Evolutionary conservation across 2,113 vertebrate genomes (phyloP), one percentile per base, ranked within the genome.

Genomic region (Nycticebus coucang): DNA sequence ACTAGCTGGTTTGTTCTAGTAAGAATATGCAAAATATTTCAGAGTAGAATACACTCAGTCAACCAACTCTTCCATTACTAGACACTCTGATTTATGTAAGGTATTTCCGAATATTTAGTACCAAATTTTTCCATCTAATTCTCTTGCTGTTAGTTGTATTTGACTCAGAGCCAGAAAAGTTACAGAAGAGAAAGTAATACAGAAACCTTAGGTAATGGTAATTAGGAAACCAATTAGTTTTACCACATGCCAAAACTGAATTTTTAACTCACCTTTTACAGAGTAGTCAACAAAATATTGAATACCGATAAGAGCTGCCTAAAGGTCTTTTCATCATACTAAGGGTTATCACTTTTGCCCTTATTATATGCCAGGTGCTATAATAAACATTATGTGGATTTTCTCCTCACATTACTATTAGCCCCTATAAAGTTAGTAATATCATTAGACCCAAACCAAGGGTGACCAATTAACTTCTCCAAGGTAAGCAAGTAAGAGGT

Each of bases 211-310:
- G 26, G 4, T 55, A 81, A 83, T 18, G 30, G 26, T 77, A 82
- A 82, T 59, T 78, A 78, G 60, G 37, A 79, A 96, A 74, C 26
- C 30, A 87, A 71, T 55, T 89, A 59, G 2, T 89, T 91, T 96
- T 72, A 71, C 13, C 62, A 55, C 30, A 33, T 18, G 55, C 18
- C 45, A 18, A 95, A 95, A 80, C 7, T 21, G 30, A 84, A 92
- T 88, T 93, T 97, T 89, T 62, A 64, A 55, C 37, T 75, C 89
- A 81, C 17, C 60, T 55, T 92, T 92, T 66, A 87, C 7, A 89
- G 78, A 79, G 77, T 62, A 28, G 37, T 87, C 53, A 96, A 86
- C 22, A 89, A 93, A 97, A 80, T 72, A 78, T 35, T 87, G 68
- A 64, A 9, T 50, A 82, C 28, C 19, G 26, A 30, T 55, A 69